Evolutionary conservation across 2,113 vertebrate genomes (phyloP).

Genomic region (Mesitornis unicolor): DNA sequence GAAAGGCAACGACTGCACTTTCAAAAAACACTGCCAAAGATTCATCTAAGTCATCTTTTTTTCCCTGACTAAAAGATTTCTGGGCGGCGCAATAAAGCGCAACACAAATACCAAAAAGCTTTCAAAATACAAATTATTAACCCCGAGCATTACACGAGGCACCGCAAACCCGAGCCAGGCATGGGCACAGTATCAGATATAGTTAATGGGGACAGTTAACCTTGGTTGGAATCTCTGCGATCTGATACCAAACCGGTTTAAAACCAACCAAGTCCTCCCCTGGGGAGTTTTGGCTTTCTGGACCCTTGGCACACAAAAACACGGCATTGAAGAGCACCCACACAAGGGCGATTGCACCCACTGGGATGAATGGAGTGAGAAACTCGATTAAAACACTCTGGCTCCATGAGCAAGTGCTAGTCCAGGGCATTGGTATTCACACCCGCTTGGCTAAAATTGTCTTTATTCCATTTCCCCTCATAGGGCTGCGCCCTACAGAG

Average conservation of each 20-base stretch:
- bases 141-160: fast-evolving
- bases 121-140: neutral
- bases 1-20: neutral
- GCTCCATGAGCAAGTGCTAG: too few relatives aligned
- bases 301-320: neutral
- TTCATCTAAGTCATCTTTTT: neutral
- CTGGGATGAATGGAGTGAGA: neutral
- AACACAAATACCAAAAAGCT: neutral
- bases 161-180: neutral
- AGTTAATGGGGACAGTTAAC: neutral
- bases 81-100: neutral
- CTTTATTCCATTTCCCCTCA: fast-evolving
- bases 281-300: fast-evolving
- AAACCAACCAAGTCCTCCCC: neutral
- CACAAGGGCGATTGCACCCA: neutral
- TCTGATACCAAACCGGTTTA: neutral
- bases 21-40: neutral
- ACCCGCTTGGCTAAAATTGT: neutral
- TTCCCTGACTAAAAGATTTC: neutral
- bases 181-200: neutral
- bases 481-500: neutral
- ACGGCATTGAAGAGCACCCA: neutral
- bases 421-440: too few relatives aligned
- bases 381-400: too few relatives aligned
- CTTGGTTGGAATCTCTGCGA: neutral